Conservation (phyloP, 2,113 vertebrate genomes). For the Martes martes region DNA sequence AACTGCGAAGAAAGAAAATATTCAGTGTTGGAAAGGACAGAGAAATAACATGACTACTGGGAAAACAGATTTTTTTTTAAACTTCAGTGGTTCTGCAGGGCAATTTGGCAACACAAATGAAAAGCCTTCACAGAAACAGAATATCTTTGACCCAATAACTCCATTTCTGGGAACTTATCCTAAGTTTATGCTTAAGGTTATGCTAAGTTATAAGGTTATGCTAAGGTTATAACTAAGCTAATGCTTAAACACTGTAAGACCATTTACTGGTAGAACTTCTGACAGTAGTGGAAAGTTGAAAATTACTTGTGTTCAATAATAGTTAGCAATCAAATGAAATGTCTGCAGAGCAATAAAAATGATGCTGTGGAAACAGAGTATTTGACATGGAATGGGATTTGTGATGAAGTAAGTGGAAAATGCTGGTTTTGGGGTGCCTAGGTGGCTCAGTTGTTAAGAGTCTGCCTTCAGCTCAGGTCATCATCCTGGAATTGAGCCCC, state of each 20-base stretch:
- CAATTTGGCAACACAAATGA: background rate
- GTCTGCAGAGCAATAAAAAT: background rate
- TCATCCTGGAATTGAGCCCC: too few relatives aligned
- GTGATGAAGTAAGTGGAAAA: background rate
- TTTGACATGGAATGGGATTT: background rate
- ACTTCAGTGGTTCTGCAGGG: background rate
- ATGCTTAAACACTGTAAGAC: background rate
- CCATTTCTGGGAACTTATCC: background rate
- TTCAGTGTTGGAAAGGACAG: background rate
- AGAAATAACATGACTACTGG: background rate
- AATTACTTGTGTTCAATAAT: background rate
- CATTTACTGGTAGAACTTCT: background rate
- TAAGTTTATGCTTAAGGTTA: background rate
- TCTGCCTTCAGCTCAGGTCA: too few relatives aligned
- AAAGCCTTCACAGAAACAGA: background rate
- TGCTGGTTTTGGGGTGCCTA: background rate
- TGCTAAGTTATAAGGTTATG: background rate
- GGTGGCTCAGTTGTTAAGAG: too few relatives aligned
- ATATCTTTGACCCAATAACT: background rate
- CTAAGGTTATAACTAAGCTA: background rate
- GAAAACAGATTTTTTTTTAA: background rate
- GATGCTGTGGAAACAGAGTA: background rate
- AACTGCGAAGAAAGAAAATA: background rate
- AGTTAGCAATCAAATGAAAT: background rate
- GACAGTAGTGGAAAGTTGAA: background rate